Conservation (phyloP, 2,113 vertebrate genomes). For the Rousettus leschenaultii region DNA sequence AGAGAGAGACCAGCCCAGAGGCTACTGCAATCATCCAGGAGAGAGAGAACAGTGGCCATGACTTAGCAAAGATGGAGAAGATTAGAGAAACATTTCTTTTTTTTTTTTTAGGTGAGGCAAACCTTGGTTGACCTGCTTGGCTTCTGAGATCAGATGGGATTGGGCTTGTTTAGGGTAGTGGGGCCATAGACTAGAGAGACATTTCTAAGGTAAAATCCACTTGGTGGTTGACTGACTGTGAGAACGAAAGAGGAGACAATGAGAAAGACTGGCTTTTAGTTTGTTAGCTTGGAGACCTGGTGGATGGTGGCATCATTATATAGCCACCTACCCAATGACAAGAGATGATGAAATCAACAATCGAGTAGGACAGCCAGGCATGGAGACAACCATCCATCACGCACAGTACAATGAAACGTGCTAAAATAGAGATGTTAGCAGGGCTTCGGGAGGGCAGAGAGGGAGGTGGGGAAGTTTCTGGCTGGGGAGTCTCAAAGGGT, state of each 20-base stretch:
- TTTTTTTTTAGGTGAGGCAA: too few species aligned
- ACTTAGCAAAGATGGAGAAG: not conserved
- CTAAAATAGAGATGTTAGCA: not conserved
- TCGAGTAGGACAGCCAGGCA: not conserved
- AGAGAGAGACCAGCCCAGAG: not conserved
- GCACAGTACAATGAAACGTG: not conserved
- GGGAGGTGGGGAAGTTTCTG: not conserved
- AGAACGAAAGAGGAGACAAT: not conserved
- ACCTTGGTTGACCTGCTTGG: too few species aligned
- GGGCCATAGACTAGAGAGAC: not conserved
- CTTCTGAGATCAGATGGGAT: too few species aligned
- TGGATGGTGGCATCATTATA: not conserved
- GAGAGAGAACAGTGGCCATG: not conserved
- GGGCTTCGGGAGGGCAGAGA: not conserved
- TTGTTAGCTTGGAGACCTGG: not conserved
- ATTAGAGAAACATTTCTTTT: not conserved
- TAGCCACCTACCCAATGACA: not conserved
- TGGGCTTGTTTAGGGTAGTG: too few species aligned
- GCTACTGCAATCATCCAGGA: not conserved
- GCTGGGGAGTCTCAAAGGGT: not conserved
- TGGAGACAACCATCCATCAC: not conserved
- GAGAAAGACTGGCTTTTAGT: not conserved
- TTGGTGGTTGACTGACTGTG: not conserved
- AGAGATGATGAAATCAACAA: not conserved
- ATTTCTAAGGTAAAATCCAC: not conserved